Evolutionary conservation across 2,888 invertebrate genomes (phyloP).

Genomic region (Pocota personata): DNA sequence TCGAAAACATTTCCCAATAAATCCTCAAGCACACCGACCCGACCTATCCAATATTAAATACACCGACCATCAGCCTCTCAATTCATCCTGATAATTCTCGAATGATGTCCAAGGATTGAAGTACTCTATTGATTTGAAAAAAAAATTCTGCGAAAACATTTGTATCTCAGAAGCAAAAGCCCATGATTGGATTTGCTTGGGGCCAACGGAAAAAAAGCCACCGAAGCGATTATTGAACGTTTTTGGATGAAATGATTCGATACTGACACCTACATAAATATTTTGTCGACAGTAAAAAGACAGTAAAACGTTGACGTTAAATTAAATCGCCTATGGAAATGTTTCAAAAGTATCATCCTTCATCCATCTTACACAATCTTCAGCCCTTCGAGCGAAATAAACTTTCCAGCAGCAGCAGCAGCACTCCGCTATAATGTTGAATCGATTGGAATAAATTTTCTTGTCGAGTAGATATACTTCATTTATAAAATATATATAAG

Average conservation of each 20-base stretch:
- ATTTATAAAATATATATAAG: neutral
- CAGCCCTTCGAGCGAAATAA: neutral
- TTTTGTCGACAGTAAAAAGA: neutral
- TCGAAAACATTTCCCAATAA: neutral
- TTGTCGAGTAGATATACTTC: neutral
- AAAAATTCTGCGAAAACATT: neutral
- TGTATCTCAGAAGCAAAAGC: neutral
- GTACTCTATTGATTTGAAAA: neutral
- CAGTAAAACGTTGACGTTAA: constrained; percentile 2
- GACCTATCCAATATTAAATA: neutral
- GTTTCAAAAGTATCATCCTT: constrained; percentile 12
- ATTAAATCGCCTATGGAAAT: constrained; percentile 24
- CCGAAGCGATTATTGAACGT: constrained; percentile 12
- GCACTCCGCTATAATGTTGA: neutral
- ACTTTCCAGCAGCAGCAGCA: neutral
- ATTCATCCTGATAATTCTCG: neutral
- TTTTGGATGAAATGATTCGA: neutral
- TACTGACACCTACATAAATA: neutral
- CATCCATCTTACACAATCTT: constrained; percentile 6
- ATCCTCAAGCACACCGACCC: neutral
- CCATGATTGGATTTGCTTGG: neutral
- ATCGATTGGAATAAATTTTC: constrained; percentile 8
- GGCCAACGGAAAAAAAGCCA: neutral
- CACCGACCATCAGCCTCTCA: neutral
- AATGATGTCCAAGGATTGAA: neutral